Conservation (phyloP, 2,113 vertebrate species). For the Pleuronectes platessa region DNA sequence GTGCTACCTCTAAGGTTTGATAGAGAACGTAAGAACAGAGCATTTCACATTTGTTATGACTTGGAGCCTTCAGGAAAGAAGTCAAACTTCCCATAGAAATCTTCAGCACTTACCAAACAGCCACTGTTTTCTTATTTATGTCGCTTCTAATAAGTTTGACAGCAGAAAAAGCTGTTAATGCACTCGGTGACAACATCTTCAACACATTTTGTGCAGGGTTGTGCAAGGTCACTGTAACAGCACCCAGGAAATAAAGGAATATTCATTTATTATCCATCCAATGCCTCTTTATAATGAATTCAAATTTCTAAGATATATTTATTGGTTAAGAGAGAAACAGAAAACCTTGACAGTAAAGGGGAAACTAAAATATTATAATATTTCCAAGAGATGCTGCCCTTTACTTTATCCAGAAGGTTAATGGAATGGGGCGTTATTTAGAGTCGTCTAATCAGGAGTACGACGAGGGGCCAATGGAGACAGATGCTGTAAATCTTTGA, state of each 20-base stretch:
- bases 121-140: background rate
- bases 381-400: conserved; percentile 7
- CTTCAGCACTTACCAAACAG: too few species aligned
- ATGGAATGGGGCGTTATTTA: conserved; percentile 38
- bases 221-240: conserved; percentile 28
- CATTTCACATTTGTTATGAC: conserved; percentile 34
- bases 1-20: too few species aligned
- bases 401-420: conserved; percentile 52
- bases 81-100: background rate
- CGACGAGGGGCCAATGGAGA: conserved; percentile 21
- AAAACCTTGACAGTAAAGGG: conserved; percentile 20
- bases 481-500: conserved; percentile 47
- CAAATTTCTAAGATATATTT: background rate
- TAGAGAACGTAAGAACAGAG: background rate
- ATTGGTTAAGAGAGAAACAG: background rate
- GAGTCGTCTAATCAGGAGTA: background rate
- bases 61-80: conserved; percentile 9
- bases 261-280: background rate
- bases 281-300: conserved; percentile 7
- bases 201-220: background rate
- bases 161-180: conserved; percentile 21
- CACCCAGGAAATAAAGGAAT: background rate
- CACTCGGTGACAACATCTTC: background rate
- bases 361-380: background rate
- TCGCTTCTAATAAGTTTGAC: conserved; percentile 1